Percentiles rank a stretch among this genome's conserved stretches.
Evolutionary conservation across 2,888 invertebrate genomes (phyloP).

Genomic region (Tenthredo amoena): DNA sequence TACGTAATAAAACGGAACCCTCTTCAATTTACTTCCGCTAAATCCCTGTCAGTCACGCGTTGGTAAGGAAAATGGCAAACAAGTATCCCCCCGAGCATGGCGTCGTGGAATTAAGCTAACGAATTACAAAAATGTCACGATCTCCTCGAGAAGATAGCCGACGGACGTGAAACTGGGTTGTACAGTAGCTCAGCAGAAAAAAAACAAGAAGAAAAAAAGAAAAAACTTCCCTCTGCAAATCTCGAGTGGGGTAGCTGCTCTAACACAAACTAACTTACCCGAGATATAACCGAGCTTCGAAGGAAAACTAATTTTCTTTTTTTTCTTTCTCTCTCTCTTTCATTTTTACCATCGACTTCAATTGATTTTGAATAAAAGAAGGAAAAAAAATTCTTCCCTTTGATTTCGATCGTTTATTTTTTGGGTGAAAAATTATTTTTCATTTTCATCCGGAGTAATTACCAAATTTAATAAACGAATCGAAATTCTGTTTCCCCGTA

Average conservation of each 20-base stretch:
- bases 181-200: background rate
- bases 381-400: background rate
- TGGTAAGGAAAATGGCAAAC: slow-evolving; percentile 37
- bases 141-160: slow-evolving; percentile 21
- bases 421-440: background rate
- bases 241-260: background rate
- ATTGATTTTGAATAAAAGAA: background rate
- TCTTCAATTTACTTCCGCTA: background rate
- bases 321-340: background rate
- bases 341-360: background rate
- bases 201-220: background rate
- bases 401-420: background rate
- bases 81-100: slow-evolving; percentile 7
- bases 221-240: background rate
- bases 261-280: background rate
- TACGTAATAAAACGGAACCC: background rate
- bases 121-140: slow-evolving; percentile 51
- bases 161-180: background rate
- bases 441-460: background rate
- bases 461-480: background rate
- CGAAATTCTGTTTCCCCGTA: background rate
- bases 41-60: slow-evolving; percentile 7
- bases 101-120: slow-evolving; percentile 31
- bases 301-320: background rate
- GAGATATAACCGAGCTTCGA: background rate